phyloP scores from a whole-genome alignment of 64 coral and sea anemone genomes.

The Pachyseris speciosa region DNA sequence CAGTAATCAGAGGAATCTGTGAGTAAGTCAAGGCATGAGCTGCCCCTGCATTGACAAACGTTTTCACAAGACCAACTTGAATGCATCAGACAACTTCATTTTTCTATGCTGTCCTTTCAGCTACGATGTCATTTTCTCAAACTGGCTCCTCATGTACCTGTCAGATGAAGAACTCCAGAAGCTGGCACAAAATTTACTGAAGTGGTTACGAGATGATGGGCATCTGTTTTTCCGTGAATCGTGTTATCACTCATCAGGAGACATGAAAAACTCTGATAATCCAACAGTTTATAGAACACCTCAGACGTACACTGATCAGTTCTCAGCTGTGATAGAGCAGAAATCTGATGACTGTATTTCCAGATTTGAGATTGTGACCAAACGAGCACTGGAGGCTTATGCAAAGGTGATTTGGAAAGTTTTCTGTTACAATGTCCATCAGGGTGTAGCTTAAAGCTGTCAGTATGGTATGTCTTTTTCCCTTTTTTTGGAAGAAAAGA shows the following conservation, averaged over 20 bases:
- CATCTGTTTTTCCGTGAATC: constrained; percentile 88
- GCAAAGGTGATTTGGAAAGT: constrained; percentile 41
- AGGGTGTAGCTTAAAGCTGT: background rate
- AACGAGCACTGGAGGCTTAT: constrained; percentile 73
- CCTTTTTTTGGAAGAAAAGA: too few relatives aligned
- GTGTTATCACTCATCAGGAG: constrained; percentile 81
- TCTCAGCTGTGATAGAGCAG: constrained; percentile 34
- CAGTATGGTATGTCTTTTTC: too few relatives aligned
- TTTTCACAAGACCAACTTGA: too few relatives aligned
- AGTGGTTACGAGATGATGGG: constrained; percentile 66
- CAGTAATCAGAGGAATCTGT: too few relatives aligned
- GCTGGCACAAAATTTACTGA: constrained; percentile 78
- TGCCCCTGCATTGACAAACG: too few relatives aligned
- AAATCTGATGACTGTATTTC: constrained; percentile 14
- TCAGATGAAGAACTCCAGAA: constrained; percentile 75
- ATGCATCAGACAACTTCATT: too few relatives aligned
- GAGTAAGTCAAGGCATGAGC: too few relatives aligned
- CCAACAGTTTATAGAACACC: constrained; percentile 85
- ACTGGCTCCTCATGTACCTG: constrained; percentile 93
- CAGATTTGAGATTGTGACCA: constrained; percentile 58
- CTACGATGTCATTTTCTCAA: constrained; percentile 90
- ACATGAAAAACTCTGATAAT: constrained; percentile 74
- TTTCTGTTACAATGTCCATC: background rate
- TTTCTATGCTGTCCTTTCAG: constrained; percentile 4
- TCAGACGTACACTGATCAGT: constrained; percentile 58